phyloP scores from a whole-genome alignment of 2,888 invertebrate genomes.

The Sthenelais limicola region DNA sequence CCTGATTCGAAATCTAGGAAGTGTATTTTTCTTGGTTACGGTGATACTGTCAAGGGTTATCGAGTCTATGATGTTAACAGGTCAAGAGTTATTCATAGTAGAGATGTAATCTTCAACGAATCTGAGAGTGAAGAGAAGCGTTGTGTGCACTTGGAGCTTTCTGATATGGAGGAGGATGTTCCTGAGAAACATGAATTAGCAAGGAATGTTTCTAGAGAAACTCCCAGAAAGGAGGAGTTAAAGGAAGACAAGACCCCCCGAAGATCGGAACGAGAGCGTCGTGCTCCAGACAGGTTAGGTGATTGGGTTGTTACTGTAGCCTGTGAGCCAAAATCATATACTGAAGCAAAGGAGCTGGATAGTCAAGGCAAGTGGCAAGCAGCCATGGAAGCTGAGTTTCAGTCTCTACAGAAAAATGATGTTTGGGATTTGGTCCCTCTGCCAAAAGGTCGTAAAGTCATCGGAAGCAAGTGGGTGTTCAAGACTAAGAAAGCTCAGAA shows the following conservation, averaged over 20 bases:
- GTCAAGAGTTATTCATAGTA: constrained; percentile 32
- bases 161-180: too few relatives aligned
- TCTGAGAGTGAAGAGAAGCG: constrained; percentile 7
- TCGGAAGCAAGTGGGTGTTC: constrained; percentile 55
- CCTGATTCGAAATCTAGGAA: constrained; percentile 32
- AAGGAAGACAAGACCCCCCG: too few relatives aligned
- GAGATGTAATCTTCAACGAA: constrained; percentile 50
- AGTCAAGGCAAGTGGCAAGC: constrained; percentile 13
- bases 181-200: too few relatives aligned
- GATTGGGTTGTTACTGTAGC: constrained; percentile 8
- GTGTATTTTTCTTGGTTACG: constrained; percentile 50
- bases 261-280: too few relatives aligned
- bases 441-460: constrained; percentile 46
- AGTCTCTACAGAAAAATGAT: constrained; percentile 47
- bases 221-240: too few relatives aligned
- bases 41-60: constrained; percentile 38
- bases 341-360: constrained; percentile 1
- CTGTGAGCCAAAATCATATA: constrained; percentile 7
- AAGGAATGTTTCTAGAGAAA: too few relatives aligned
- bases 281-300: constrained; percentile 12
- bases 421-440: constrained; percentile 50
- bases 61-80: constrained; percentile 37
- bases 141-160: too few relatives aligned
- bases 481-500: constrained; percentile 49
- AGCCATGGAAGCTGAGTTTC: constrained; percentile 28